Base-by-base conservation (phyloP, 2,888 invertebrate genomes). In the Cepaea hortensis region DNA sequence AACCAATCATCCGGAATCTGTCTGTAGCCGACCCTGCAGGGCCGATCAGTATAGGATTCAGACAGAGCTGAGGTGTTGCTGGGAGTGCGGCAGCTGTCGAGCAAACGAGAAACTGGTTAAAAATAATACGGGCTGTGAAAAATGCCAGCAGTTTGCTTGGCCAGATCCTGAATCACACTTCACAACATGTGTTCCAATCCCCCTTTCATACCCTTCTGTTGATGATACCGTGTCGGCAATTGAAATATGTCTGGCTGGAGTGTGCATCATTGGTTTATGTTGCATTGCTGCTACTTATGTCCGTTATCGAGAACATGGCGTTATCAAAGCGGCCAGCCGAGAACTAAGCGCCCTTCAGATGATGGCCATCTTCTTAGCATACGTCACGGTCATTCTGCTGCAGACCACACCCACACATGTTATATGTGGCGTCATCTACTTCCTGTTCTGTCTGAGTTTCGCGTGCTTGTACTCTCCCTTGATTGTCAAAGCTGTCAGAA, bases 281-380 rank as follows among this genome's bases (percentile, higher is more conserved):
- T 70, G 73, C 11, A 75, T 89, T 13, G 76, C 85, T 20, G 73
- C 72, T 5, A 85, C 85, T 62, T 90, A 85, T 81, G 68, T 88
- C 65, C 55, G 65, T n/a, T 75, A 85, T 65, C 88, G 89, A n/a
- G 76, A 89, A 13, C 87, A 88, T n/a, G 87, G 91, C 9, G 88
- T 92, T 48, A 93, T 93, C 84, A 93, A 93, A 86, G 92, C 93
- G 6, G 90, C 91, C 4, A 91, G 91, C 76, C 87, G 91, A 55
- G 92, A 92, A 76, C 90, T 93, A 79, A 90, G 90, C 80, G 90
- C 89, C 83, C 85, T 93, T 55, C 91, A 92, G 89, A 88, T 92
- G 65, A 84, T 87, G 11, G 93, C 91, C 15, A 88, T 91, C n/a
- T 85, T 90, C 23, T 70, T 90, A 15, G 91, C 91, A 80, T 92